Evolutionary conservation across 2,888 invertebrate genomes (phyloP).

Genomic region (Pandemis heparana): DNA sequence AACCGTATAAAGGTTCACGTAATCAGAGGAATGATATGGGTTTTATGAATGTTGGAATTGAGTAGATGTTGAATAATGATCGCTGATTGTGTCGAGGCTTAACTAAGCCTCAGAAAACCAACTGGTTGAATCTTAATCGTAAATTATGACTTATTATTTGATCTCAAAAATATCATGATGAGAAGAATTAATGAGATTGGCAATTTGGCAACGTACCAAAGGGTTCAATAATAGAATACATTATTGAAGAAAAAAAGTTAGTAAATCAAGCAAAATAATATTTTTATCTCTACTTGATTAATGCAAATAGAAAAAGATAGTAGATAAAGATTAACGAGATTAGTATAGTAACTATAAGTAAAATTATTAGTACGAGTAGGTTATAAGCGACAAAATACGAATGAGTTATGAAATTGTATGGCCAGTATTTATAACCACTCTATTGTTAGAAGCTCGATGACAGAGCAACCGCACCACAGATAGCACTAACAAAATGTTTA

Average conservation of each 20-base stretch:
- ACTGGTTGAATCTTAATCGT: not conserved
- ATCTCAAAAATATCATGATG: not conserved
- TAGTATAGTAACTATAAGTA: too few relatives aligned
- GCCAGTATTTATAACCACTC: too few relatives aligned
- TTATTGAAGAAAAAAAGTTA: not conserved
- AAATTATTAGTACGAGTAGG: too few relatives aligned
- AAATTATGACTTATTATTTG: constrained; percentile 2
- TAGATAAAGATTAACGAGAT: too few relatives aligned
- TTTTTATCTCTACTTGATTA: too few relatives aligned
- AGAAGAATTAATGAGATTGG: not conserved
- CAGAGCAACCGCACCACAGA: not conserved
- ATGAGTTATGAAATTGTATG: too few relatives aligned
- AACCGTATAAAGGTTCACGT: constrained; percentile 44
- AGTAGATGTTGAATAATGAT: constrained; percentile 21
- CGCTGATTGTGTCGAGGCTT: not conserved
- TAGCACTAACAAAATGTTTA: constrained; percentile 1
- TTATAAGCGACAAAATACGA: too few relatives aligned
- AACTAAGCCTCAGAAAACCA: too few relatives aligned
- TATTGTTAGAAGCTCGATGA: too few relatives aligned
- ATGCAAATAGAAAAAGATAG: too few relatives aligned
- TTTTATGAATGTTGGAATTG: constrained; percentile 39
- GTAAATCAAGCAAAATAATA: not conserved
- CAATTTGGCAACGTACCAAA: not conserved
- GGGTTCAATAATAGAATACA: not conserved
- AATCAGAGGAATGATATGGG: constrained; percentile 39